Evolutionary conservation across 1,140 invertebrate species (phyloP).

Genomic region (Drosophila ironensis): DNA sequence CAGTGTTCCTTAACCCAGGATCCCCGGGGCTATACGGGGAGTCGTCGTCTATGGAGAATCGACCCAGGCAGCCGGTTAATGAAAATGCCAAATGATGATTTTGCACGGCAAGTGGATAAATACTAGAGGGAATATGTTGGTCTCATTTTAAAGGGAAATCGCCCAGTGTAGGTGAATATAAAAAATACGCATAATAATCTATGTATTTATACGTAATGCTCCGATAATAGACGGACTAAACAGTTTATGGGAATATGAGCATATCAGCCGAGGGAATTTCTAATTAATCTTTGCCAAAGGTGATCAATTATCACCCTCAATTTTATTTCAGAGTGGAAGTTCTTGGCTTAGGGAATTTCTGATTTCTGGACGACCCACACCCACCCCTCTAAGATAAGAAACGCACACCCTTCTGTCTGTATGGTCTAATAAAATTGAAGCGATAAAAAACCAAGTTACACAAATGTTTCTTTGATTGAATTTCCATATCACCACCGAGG

Average conservation of each 20-base stretch:
- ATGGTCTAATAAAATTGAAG: conserved; percentile 10
- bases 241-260: not conserved
- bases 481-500: conserved; percentile 3
- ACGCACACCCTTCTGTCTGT: conserved; percentile 5
- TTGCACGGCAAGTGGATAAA: conserved; percentile 28
- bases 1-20: conserved; percentile 50
- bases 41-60: conserved; percentile 53
- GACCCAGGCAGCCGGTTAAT: conserved; percentile 60
- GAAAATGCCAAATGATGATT: conserved; percentile 69
- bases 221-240: not conserved
- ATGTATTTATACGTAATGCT: not conserved
- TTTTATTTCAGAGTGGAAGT: not conserved
- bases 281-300: conserved; percentile 12
- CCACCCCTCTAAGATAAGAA: conserved; percentile 22
- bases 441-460: conserved; percentile 15
- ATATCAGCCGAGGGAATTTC: not conserved
- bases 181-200: not conserved
- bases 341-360: not conserved
- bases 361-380: conserved; percentile 1
- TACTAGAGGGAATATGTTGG: not conserved
- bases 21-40: conserved; percentile 14
- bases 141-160: too few species aligned
- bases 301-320: conserved; percentile 10
- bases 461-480: conserved; percentile 10
- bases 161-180: too few species aligned